Evolutionary conservation across 1,140 invertebrate genomes (phyloP), one percentile per base, ranked within the genome.

Genomic region (Apis mellifera): DNA sequence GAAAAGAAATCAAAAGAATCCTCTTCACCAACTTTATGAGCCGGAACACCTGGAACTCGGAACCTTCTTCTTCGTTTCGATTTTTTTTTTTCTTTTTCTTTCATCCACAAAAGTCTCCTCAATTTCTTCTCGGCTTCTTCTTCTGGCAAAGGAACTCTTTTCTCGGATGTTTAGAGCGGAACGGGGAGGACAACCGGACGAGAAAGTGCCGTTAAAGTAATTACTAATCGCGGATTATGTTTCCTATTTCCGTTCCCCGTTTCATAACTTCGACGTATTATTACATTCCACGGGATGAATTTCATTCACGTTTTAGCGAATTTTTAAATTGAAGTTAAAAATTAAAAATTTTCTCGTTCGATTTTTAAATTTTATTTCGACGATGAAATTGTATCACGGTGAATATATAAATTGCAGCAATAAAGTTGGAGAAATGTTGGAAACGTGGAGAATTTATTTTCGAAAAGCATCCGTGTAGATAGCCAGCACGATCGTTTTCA

Each of bases 201-300:
- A 42, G 78, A 80, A 74, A 80, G 78, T 62, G 70, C 78, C 78
- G 78, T 80, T 80, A 73, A 54, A 48, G 78, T 80, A 80, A 74
- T 80, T 74, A 65, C 68, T 59, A 62, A 74, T 32, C 62, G 42
- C 11, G 62, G 70, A 81, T 81, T 75, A 74, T 68, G 71, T 50
- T 81, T 32, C 78, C 71, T 74, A 66, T 75, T 81, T 81, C 71
- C 78, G 71, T 66, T 75, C 78, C 9, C 42, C 71, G 32, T 75
- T 81, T 81, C 62, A 32, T 52, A 62, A 69, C 12, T n/a, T n/a
- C n/a, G n/a, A 32, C 66, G 15, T 23, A n/a, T 65, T 15, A 79
- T 64, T 55, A 65, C 70, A 11, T 15, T 19, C 54, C 8, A 26
- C n/a, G n/a, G 23, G 52, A 32, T 32, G 8, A 57, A 57, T 72